Percentiles rank a stretch among this genome's conserved stretches.
Evolutionary conservation across 1,140 invertebrate species (phyloP).

Genomic region (Papilio dardanus): DNA sequence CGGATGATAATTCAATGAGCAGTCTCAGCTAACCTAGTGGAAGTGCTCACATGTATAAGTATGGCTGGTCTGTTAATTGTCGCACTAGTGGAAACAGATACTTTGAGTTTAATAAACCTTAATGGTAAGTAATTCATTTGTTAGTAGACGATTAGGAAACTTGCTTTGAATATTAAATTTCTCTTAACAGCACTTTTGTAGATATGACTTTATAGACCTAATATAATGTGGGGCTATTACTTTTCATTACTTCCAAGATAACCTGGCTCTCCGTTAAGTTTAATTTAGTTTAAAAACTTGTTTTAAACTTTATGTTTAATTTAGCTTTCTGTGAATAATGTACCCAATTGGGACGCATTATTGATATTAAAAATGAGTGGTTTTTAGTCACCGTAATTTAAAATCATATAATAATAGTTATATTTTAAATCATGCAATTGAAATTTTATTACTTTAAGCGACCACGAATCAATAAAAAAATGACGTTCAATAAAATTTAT

Average conservation of each 20-base stretch:
- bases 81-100: background rate
- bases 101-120: conserved; percentile 24
- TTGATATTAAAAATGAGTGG: too few species aligned
- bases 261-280: background rate
- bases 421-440: too few species aligned
- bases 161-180: background rate
- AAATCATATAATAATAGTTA: too few species aligned
- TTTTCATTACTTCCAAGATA: conserved; percentile 16
- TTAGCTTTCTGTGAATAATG: too few species aligned
- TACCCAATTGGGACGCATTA: too few species aligned
- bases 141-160: conserved; percentile 10
- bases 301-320: too few species aligned
- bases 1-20: background rate
- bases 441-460: background rate
- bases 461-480: too few species aligned
- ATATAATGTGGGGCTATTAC: background rate
- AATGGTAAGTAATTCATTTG: conserved; percentile 26
- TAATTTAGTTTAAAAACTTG: background rate
- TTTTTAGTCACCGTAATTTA: too few species aligned
- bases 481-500: background rate
- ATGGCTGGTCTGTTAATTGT: background rate
- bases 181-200: conserved; percentile 20
- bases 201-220: conserved; percentile 4
- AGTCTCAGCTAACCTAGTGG: background rate
- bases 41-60: background rate